phyloP scores from a whole-genome alignment of 1,140 invertebrate genomes.

The Panagrolaimus sp. region DNA sequence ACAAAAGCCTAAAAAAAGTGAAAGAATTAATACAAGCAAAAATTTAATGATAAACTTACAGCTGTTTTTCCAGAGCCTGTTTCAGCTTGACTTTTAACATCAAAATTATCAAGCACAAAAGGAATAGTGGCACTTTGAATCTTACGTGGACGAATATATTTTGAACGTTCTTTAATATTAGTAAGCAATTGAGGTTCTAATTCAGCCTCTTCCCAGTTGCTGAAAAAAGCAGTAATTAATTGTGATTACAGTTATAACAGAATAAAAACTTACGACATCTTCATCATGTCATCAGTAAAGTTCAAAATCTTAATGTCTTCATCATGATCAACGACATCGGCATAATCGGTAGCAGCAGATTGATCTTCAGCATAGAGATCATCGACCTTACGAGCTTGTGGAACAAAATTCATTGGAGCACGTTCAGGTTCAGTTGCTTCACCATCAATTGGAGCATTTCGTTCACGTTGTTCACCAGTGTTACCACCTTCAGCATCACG shows the following conservation, averaged over 20 bases:
- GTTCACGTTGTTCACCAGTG: slow-evolving; percentile 14
- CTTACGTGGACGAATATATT: slow-evolving; percentile 72
- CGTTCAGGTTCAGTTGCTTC: no score
- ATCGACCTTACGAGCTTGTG: slow-evolving; percentile 66
- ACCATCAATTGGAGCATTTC: no score
- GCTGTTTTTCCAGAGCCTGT: no score
- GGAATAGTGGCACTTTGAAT: slow-evolving; percentile 39
- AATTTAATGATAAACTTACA: no score
- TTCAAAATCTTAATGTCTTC: slow-evolving; percentile 72
- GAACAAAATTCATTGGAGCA: slow-evolving; percentile 66
- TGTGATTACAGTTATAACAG: not conserved
- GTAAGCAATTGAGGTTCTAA: slow-evolving; percentile 64
- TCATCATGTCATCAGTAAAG: slow-evolving; percentile 65
- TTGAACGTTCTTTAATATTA: slow-evolving; percentile 75
- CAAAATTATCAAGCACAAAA: slow-evolving; percentile 30
- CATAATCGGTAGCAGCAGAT: slow-evolving; percentile 76
- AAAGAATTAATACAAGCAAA: no score
- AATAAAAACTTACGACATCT: slow-evolving; percentile 49
- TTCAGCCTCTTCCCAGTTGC: slow-evolving; percentile 61
- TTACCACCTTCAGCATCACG: slow-evolving; percentile 18
- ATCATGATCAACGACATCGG: slow-evolving; percentile 75
- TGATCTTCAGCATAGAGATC: slow-evolving; percentile 65
- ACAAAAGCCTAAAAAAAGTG: slow-evolving; percentile 67
- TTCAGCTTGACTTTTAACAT: slow-evolving; percentile 53
- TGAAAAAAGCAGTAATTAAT: slow-evolving; percentile 19